Evolutionary conservation across 2,888 invertebrate genomes (phyloP), one percentile per base, ranked within the genome.

Genomic region (Tipula confusa): DNA sequence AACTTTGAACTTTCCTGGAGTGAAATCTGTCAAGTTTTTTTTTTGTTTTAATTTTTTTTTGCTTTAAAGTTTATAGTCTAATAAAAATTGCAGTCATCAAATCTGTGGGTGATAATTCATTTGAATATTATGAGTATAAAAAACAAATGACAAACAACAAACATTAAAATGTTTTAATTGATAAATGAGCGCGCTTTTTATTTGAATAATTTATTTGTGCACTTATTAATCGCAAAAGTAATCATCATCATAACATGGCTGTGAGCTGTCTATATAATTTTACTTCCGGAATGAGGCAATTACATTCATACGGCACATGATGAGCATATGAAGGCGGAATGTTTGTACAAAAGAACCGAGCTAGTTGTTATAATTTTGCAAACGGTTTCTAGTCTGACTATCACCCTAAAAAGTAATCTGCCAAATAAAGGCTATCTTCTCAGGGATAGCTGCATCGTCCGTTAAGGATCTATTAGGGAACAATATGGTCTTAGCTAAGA

Each of bases 31-130:
- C 11, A 64, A 24, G 24, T 24, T 64, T 6, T 24, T 64, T 9
- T 64, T 64, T 64, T 9, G 18, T 64, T 64, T 24, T 24, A 9
- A 24, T 64, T 64, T 18, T 64, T 24, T 64, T 64, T 64, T 64
- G 1, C 64, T 64, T 64, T 9, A 64, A 11, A 64, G 64, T 64
- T 24, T 64, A 64, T 64, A 64, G 64, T 64, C 64, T 24, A 64
- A 64, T 24, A 64, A 64, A 64, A 18, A 24, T 64, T 64, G 64
- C 64, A 64, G 64, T 64, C 64, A 64, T 64, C 64, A 64, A 64
- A 64, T 64, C 64, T 64, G 64, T 64, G 64, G 64, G 64, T 64
- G 64, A 64, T 64, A 64, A 64, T 18, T 15, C 43, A 15, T 24
- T 64, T 64, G 24, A 24, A 18, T 7, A 43, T 43, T n/a, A 18